Base-by-base conservation (phyloP, 2,797 vertebrate genomes). In the Sebastes minor region DNA sequence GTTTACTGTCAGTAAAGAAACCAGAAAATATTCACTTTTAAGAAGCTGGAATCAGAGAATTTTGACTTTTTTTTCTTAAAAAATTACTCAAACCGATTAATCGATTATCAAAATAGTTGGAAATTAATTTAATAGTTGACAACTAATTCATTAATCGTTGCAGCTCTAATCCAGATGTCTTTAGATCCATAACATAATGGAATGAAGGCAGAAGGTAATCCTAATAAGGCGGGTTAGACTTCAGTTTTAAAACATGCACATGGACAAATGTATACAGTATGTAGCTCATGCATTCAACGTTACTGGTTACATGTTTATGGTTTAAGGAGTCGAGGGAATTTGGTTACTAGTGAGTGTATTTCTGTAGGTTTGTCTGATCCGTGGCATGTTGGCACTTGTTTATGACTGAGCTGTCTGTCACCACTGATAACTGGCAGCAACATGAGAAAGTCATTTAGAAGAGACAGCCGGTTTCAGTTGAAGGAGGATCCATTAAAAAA, bases 331-430 rank as follows among this genome's bases (percentile, higher is more conserved):
- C 0, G 20, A 75, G 64, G 52, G 28, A 33, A 75, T 69, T 62
- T 6, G 22, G 78, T 81, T 75, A 53, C 27, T 35, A 1, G 14
- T 38, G 35, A 49, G 71, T 59, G 68, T 59, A 5, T 78, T 76
- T 73, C 30, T 79, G 85, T 62, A 49, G 69, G 32, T 32, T 71
- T 23, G 61, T 60, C 46, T 57, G 42, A 64, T 81, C 25, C 5
- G 23, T 6, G 74, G 72, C 89, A 3, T 86, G 93, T 66, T 25
- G n/a, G 27, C 71, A 79, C 93, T 88, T 0, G 89, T 5, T 35
- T 1, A 1, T 1, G 8, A 49, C 63, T 3, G 23, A 76, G 27
- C 66, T 35, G 81, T 85, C 77, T 42, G 81, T 86, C 77, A 13
- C 16, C 6, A 20, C 35, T 13, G 32, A 86, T 55, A 66, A 59